phyloP scores from a whole-genome alignment of 2,113 vertebrate species.

The Lates calcarifer region DNA sequence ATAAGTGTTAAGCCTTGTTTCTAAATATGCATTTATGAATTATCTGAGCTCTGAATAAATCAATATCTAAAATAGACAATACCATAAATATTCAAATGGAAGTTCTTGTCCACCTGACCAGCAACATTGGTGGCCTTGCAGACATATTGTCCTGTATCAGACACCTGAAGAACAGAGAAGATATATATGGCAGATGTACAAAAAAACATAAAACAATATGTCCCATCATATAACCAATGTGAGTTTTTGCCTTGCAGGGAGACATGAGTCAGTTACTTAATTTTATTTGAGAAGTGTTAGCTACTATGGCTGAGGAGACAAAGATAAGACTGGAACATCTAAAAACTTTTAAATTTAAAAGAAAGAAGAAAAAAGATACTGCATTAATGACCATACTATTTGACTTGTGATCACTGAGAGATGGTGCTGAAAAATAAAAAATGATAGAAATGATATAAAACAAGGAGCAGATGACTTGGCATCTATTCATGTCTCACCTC shows the following conservation, averaged over 20 bases:
- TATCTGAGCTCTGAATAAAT: not conserved
- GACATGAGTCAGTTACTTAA: not conserved
- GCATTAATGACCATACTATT: not conserved
- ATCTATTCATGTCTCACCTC: constrained; percentile 84
- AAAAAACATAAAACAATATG: not conserved
- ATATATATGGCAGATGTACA: not conserved
- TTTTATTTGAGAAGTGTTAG: not conserved
- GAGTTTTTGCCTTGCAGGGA: too few species aligned
- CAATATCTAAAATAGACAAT: constrained; percentile 38
- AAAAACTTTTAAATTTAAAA: not conserved
- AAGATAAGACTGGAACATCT: not conserved
- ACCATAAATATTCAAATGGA: constrained; percentile 96
- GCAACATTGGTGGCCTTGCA: constrained; percentile 96
- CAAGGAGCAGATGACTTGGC: not conserved
- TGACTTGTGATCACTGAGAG: not conserved
- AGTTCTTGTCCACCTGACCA: constrained; percentile 95
- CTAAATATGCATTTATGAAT: not conserved
- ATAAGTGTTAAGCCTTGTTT: not conserved
- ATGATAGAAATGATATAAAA: not conserved
- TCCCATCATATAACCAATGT: too few species aligned
- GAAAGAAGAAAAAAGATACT: not conserved
- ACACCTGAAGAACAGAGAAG: constrained; percentile 86
- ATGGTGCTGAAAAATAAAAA: not conserved
- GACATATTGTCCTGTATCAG: constrained; percentile 95
- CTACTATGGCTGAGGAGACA: too few species aligned